phyloP scores from a whole-genome alignment of 2,888 invertebrate genomes.

The Pollenia labialis region DNA sequence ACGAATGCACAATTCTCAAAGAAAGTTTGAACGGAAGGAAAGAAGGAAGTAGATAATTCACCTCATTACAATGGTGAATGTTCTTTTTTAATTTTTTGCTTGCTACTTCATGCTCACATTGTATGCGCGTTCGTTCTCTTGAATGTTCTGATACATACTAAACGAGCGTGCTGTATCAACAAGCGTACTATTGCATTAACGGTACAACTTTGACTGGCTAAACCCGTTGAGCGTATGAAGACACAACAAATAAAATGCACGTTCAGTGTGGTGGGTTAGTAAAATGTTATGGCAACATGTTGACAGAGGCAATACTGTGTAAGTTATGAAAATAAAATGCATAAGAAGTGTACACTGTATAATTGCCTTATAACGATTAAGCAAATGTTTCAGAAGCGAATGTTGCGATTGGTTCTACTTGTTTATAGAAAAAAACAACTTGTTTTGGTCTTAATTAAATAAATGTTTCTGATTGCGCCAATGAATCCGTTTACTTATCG shows the following conservation, averaged over 20 bases:
- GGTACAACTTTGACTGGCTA: conserved; percentile 54
- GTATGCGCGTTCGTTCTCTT: not conserved
- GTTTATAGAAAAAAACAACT: no score
- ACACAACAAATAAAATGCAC: not conserved
- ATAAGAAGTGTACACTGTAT: no score
- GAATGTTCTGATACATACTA: not conserved
- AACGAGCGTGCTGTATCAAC: conserved; percentile 17
- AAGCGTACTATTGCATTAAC: conserved; percentile 49
- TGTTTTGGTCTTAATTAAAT: no score
- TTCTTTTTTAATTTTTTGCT: not conserved
- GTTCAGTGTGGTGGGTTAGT: conserved; percentile 24
- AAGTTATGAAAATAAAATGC: no score
- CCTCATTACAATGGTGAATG: conserved; percentile 14
- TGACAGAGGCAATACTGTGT: not conserved
- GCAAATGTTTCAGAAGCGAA: no score
- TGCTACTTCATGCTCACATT: not conserved
- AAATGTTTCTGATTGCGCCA: no score
- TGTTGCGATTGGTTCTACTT: no score
- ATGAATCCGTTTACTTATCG: no score
- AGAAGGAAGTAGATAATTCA: conserved; percentile 37
- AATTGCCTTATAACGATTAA: no score
- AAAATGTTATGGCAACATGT: conserved; percentile 56
- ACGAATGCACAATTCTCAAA: not conserved
- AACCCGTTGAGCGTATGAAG: conserved; percentile 26
- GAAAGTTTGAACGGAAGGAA: conserved; percentile 40